Conservation (phyloP, 2,888 invertebrate species). For the Agonopterix subpropinquella region DNA sequence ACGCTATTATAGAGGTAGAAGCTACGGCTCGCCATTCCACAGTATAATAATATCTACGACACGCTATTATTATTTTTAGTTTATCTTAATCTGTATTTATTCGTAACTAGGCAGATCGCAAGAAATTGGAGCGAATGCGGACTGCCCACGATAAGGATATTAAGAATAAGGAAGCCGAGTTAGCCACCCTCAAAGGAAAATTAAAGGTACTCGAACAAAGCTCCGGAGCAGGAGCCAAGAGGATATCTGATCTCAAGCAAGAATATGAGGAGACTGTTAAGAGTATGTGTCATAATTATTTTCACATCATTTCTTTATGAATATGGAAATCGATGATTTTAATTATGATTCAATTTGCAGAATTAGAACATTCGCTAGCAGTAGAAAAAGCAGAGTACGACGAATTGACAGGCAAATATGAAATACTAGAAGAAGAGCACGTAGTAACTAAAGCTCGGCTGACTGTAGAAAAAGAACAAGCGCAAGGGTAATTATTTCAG, state of each 20-base stretch:
- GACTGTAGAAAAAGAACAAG: conserved; percentile 87
- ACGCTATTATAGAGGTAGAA: too few species aligned
- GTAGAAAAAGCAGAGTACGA: conserved; percentile 84
- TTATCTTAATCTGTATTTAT: neutral
- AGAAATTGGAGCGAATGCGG: conserved; percentile 80
- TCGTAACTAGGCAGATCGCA: conserved; percentile 75
- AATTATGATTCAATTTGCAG: conserved; percentile 47
- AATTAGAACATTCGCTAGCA: conserved; percentile 79
- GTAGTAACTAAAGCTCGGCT: conserved; percentile 88
- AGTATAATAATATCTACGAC: neutral
- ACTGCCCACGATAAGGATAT: conserved; percentile 83
- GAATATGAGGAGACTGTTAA: conserved; percentile 80
- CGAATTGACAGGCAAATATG: conserved; percentile 88
- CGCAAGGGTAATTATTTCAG: conserved; percentile 76
- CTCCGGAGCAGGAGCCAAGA: conserved; percentile 77
- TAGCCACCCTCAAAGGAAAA: conserved; percentile 85
- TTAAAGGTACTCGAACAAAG: conserved; percentile 78
- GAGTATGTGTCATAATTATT: conserved; percentile 66
- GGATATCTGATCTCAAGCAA: conserved; percentile 79
- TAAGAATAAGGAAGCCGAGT: conserved; percentile 85
- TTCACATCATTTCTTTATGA: neutral
- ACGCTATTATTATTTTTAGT: neutral
- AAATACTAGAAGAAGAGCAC: conserved; percentile 89
- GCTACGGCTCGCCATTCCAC: too few species aligned
- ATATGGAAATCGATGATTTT: neutral